Evolutionary conservation across 2,888 invertebrate genomes (phyloP).

Genomic region (Eucera pruinosa): DNA sequence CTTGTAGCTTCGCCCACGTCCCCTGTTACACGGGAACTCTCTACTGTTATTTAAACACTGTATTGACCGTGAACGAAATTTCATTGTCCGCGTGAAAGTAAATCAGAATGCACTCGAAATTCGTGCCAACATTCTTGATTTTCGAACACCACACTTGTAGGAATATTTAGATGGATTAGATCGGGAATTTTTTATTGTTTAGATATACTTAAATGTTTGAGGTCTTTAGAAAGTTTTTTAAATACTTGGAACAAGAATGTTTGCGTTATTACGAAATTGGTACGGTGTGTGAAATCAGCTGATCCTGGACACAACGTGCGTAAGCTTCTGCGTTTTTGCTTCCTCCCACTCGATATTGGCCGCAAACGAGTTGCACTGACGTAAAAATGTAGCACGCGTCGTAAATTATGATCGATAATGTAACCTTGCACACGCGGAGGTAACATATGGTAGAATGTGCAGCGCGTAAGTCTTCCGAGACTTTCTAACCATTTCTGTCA

Average conservation of each 20-base stretch:
- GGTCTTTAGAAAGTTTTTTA: too few relatives aligned
- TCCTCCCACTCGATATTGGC: constrained; percentile 46
- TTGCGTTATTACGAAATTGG: not conserved
- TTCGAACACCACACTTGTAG: not conserved
- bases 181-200: not conserved
- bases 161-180: not conserved
- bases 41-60: constrained; percentile 3
- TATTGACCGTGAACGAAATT: constrained; percentile 42
- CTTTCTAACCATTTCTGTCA: constrained; percentile 48
- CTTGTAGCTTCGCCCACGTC: constrained; percentile 17
- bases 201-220: not conserved
- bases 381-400: constrained; percentile 74
- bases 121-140: constrained; percentile 38
- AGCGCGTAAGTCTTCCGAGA: constrained; percentile 39
- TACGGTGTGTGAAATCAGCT: constrained; percentile 56
- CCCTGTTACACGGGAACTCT: not conserved
- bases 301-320: constrained; percentile 43
- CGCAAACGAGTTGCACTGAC: constrained; percentile 71
- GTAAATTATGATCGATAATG: constrained; percentile 81
- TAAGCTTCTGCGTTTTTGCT: constrained; percentile 43
- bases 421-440: constrained; percentile 74
- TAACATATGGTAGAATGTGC: constrained; percentile 52
- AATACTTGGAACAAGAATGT: not conserved
- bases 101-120: constrained; percentile 28
- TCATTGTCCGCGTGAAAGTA: constrained; percentile 39